Conservation (phyloP, 2,888 invertebrate species). For the Germaria angustata region DNA sequence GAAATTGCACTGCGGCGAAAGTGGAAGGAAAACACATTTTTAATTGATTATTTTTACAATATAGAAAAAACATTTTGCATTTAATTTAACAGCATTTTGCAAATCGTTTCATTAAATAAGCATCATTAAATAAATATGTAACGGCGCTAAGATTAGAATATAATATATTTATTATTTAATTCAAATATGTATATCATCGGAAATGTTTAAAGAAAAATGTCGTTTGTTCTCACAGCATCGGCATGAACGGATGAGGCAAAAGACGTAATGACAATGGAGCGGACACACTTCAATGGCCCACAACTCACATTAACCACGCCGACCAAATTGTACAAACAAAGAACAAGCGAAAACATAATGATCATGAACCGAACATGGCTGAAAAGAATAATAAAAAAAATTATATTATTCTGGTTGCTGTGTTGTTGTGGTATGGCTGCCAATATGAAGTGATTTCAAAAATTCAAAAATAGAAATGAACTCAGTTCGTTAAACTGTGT, state of each 20-base stretch:
- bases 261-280: constrained; percentile 2
- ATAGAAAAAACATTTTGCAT: background rate
- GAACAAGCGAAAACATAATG: constrained; percentile 42
- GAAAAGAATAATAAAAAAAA: constrained; percentile 29
- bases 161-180: background rate
- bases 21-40: constrained; percentile 1
- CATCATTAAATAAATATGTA: constrained; percentile 16
- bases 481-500: constrained; percentile 80
- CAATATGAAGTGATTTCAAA: constrained; percentile 65
- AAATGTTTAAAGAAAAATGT: constrained; percentile 24
- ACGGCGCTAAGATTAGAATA: constrained; percentile 28
- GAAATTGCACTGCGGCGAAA: background rate
- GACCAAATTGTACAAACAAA: constrained; percentile 13
- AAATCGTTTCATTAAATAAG: constrained; percentile 22
- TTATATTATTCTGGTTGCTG: constrained; percentile 16
- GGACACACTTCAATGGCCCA: constrained; percentile 36
- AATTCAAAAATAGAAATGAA: constrained; percentile 80
- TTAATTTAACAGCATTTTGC: background rate
- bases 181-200: background rate
- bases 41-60: background rate
- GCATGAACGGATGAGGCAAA: background rate
- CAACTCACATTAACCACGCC: constrained; percentile 13
- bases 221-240: background rate
- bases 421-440: constrained; percentile 21
- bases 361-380: constrained; percentile 61